Base-by-base conservation (phyloP, 2,888 invertebrate genomes). In the Phanerotoma sp. region DNA sequence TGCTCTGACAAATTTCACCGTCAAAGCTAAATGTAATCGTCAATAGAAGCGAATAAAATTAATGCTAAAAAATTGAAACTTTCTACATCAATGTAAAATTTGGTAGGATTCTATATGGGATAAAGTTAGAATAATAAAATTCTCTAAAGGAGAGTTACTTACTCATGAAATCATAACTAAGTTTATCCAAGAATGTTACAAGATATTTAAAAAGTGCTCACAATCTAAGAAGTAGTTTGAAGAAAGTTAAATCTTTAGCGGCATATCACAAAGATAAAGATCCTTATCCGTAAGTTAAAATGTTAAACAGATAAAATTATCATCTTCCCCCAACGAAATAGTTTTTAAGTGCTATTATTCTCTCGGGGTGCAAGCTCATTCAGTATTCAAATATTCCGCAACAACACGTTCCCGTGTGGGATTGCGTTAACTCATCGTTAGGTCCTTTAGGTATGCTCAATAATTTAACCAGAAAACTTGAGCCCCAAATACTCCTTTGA, bases 121-220 rank as follows among this genome's bases (percentile, higher is more conserved):
- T 15, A 47, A 22, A 13, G 22, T 35, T 37, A 16, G 7, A 22
- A 35, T 6, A 21, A 37, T 47, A 37, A 47, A 37, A 47, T 22
- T 47, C n/a, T 21, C 22, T n/a, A 33, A 10, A 37, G 15, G 21
- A 3, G 11, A 15, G 9, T 16, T 15, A 13, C 13, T 15, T 25
- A 44, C 25, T 16, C 22, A 37, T 9, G 22, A 22, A 33, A 37
- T 47, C 15, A 33, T 13, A 35, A 47, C 16, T 15, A 37, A 37
- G n/a, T 47, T 37, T 47, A 47, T 22, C 15, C n/a, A 6, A 16
- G 37, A 47, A 28, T 16, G 47, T 16, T 37, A 25, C 25, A 47
- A 47, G 15, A 28, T 47, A 25, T 35, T 47, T 37, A 25, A 37
- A 37, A 37, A 47, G 38, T 18, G 20, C 38, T 38, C 10, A 11